Evolutionary conservation across 1,140 invertebrate genomes (phyloP).

Genomic region (Drosophila nikananu): DNA sequence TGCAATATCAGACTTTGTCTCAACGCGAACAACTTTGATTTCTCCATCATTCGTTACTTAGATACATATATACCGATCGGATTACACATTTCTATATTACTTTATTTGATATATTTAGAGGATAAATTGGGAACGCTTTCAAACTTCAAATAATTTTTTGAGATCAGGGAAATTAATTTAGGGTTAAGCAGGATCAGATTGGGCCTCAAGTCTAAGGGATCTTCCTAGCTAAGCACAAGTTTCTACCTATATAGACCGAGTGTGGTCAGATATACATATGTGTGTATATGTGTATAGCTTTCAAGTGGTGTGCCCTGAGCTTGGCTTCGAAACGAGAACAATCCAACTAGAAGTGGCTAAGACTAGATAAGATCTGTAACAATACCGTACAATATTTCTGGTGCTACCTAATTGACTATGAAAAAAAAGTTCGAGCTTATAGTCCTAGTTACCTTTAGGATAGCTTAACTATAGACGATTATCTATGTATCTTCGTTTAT

Average conservation of each 20-base stretch:
- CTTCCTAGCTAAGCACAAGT: conserved; percentile 21
- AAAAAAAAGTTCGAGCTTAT: conserved; percentile 41
- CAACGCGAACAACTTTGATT: conserved; percentile 36
- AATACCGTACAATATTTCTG: conserved; percentile 27
- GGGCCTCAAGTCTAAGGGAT: background rate
- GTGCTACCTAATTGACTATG: conserved; percentile 51
- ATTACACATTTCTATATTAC: conserved; percentile 15
- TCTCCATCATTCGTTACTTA: conserved; percentile 17
- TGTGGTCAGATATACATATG: background rate
- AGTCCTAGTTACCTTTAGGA: conserved; percentile 13
- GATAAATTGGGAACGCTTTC: background rate
- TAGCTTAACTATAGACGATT: conserved; percentile 33
- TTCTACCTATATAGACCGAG: conserved; percentile 11
- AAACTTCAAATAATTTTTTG: background rate
- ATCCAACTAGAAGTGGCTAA: conserved; percentile 45
- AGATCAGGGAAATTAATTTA: conserved; percentile 19
- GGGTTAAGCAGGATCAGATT: background rate
- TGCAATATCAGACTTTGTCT: conserved; percentile 65
- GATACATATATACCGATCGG: conserved; percentile 1
- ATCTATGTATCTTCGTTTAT: conserved; percentile 31
- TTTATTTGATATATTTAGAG: conserved; percentile 13
- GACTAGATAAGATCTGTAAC: conserved; percentile 34
- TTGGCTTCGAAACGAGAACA: conserved; percentile 46
- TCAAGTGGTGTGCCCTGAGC: conserved; percentile 50
- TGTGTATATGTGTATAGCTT: conserved; percentile 5